Base-by-base conservation (phyloP, 1,140 invertebrate genomes). In the Macrocentrus cingulum region DNA sequence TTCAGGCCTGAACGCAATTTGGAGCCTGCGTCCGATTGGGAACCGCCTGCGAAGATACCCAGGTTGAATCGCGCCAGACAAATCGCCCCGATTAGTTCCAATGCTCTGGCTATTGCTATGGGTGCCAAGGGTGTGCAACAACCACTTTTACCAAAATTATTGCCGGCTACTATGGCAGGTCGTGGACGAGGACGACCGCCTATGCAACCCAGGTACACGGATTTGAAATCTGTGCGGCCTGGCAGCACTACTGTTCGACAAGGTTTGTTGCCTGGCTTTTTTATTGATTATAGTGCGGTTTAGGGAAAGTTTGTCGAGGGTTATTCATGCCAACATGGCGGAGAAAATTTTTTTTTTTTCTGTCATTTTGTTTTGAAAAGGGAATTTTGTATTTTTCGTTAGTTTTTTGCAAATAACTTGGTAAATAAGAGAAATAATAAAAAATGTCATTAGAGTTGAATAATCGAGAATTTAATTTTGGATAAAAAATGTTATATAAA, bases 31-130 rank as follows among this genome's bases (percentile, higher is more conserved):
- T 76, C 86, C 6, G 92, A 95, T 70, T 95, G 92, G 91, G 92
- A 95, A 71, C 91, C 91, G 1, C 93, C 94, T 1, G 92, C 92
- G 1, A 95, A 95, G 77, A 94, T 95, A 79, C 90, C 92, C 37
- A 84, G 88, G 77, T 78, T 90, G 53, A 80, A 84, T 59, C 81
- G 84, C 39, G 80, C 83, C 54, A 77, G 84, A 62, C 80, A 77
- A 45, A 69, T 77, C 41, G 64, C 76, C 62, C 69, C 68, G 60
- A 66, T 71, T 55, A 77, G 76, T 68, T 50, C 75, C 62, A 71
- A 70, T 63, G 69, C 73, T 4, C 72, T 82, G 59, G 79, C 77
- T 3, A 78, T 77, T 67, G 72, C 71, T 29, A 76, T 77, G 71
- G 61, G 73, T 15, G 62, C 67, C 42, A 73, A 81, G 66, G 75